Conservation (phyloP, 2,113 vertebrate species). For the Leucopsar rothschildi region DNA sequence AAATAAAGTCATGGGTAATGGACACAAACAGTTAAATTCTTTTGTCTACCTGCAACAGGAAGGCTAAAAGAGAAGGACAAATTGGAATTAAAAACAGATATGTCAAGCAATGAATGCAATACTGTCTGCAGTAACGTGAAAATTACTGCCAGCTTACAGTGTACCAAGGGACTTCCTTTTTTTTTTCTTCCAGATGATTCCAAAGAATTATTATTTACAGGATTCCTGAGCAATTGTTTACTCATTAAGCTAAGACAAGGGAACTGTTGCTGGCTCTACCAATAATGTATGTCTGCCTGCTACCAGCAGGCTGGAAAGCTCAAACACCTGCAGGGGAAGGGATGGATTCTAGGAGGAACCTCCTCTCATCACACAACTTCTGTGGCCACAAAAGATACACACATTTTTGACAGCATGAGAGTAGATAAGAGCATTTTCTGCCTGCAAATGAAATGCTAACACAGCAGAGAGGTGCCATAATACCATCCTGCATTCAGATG, state of each 20-base stretch:
- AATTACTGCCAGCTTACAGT: neutral
- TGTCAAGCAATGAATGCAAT: neutral
- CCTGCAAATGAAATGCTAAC: neutral
- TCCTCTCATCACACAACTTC: neutral
- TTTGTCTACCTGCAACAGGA: neutral
- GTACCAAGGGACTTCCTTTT: neutral
- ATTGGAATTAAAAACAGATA: neutral
- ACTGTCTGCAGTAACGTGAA: conserved; percentile 13
- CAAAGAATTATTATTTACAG: neutral
- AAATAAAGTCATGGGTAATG: neutral
- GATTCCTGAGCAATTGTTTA: neutral
- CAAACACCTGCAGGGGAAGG: neutral
- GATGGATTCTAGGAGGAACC: neutral
- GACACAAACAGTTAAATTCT: conserved; percentile 23
- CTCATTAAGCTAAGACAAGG: neutral
- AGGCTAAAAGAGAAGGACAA: neutral
- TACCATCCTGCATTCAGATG: neutral
- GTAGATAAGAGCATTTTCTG: neutral
- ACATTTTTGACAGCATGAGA: neutral
- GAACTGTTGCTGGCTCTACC: neutral
- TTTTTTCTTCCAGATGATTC: neutral
- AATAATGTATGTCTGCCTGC: neutral
- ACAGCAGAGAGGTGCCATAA: neutral
- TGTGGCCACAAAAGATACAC: neutral
- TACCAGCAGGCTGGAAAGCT: neutral